A percentile compares a stretch with the other conserved stretches of the same genome.
Evolutionary conservation across 2,113 vertebrate genomes (phyloP).

Genomic region (Elachura formosa): DNA sequence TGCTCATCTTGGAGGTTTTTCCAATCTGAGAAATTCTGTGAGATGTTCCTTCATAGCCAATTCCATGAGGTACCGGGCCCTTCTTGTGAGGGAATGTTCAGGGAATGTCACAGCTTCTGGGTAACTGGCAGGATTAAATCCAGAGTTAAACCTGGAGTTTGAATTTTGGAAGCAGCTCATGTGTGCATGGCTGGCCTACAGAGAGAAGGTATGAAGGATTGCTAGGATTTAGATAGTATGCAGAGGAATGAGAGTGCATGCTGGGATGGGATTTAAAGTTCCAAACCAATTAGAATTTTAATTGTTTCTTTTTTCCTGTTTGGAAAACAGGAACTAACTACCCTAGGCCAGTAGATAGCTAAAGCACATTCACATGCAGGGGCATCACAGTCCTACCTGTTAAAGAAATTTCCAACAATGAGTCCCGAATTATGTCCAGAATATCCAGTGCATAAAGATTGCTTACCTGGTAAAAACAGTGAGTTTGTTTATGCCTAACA

Average conservation of each 20-base stretch:
- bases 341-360: background rate
- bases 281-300: slow-evolving; percentile 56
- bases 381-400: background rate
- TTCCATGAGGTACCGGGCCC: background rate
- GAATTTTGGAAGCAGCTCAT: background rate
- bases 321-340: no score
- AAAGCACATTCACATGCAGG: background rate
- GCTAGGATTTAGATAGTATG: background rate
- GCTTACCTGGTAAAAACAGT: background rate
- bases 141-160: background rate
- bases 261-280: slow-evolving; percentile 52
- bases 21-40: background rate
- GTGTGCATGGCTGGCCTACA: background rate
- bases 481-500: slow-evolving; percentile 10
- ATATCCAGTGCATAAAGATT: background rate
- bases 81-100: background rate
- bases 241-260: background rate
- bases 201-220: background rate
- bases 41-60: background rate
- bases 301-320: slow-evolving; percentile 36
- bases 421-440: background rate
- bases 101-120: background rate
- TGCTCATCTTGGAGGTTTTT: background rate
- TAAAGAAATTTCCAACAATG: background rate
- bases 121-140: background rate